Percentiles rank a stretch among this genome's conserved stretches.
Conservation (phyloP, 1,140 invertebrate genomes). For the Neodiprion lecontei region DNA sequence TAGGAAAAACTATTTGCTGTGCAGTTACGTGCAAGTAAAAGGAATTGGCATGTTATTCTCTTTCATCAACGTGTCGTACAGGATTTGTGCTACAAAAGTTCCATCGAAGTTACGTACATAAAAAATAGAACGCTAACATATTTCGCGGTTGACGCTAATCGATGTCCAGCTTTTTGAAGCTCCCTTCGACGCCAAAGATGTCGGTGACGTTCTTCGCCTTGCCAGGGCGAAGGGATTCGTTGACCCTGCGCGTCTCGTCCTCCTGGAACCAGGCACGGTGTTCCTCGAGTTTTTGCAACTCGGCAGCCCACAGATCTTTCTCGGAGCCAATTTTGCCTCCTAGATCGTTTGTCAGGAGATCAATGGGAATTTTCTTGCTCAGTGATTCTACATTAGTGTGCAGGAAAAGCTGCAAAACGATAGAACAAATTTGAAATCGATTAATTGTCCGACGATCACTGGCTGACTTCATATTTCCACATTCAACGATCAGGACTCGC, state of each 20-base stretch:
- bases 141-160: conserved; percentile 60
- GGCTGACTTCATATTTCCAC: conserved; percentile 15
- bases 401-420: conserved; percentile 56
- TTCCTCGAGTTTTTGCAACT: conserved; percentile 48
- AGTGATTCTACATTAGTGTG: conserved; percentile 54
- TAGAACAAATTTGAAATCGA: conserved; percentile 21
- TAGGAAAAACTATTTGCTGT: too few relatives aligned
- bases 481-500: conserved; percentile 9
- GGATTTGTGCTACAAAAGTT: too few relatives aligned
- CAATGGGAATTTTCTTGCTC: conserved; percentile 54
- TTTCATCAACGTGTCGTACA: too few relatives aligned
- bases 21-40: too few relatives aligned
- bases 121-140: too few relatives aligned
- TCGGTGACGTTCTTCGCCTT: conserved; percentile 70
- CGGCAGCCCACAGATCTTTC: conserved; percentile 45
- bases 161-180: conserved; percentile 74
- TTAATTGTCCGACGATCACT: conserved; percentile 31
- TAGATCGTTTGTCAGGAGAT: conserved; percentile 65
- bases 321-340: conserved; percentile 62
- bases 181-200: conserved; percentile 74
- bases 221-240: conserved; percentile 67
- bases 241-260: conserved; percentile 63
- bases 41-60: too few relatives aligned
- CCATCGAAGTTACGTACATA: too few relatives aligned
- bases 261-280: conserved; percentile 63